A percentile compares a stretch with the other conserved stretches of the same genome.
phyloP scores from a whole-genome alignment of 2,797 vertebrate genomes.

The Tympanoctomys barrerae region DNA sequence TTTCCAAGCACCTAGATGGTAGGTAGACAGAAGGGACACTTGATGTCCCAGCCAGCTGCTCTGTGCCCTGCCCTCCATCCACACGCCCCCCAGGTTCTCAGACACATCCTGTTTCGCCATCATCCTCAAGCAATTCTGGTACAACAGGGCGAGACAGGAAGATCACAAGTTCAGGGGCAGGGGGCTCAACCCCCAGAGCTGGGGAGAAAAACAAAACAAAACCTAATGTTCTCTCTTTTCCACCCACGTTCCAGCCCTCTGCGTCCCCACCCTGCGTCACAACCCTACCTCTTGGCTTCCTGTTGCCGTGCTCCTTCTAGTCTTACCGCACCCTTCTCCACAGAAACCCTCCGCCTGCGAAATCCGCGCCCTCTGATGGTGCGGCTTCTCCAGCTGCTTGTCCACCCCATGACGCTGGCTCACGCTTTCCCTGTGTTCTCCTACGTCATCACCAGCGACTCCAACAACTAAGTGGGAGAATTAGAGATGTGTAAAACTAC shows the following conservation, averaged over 20 bases:
- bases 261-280: not conserved
- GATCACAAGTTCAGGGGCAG: not conserved
- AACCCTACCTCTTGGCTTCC: not conserved
- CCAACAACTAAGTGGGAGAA: not conserved
- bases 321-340: not conserved
- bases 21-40: accelerated
- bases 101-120: not conserved
- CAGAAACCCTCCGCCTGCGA: not conserved
- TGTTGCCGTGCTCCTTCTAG: not conserved
- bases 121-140: not conserved
- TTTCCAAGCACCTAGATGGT: not conserved
- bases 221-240: not conserved
- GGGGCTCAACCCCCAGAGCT: no score
- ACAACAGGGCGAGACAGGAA: not conserved
- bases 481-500: not conserved
- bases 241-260: not conserved
- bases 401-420: not conserved
- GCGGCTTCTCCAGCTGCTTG: not conserved
- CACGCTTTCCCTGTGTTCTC: not conserved
- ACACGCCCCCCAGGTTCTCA: no score
- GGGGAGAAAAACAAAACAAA: not conserved
- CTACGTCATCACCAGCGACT: not conserved
- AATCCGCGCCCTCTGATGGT: not conserved
- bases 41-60: not conserved
- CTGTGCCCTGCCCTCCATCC: no score